Conservation (phyloP, 2,797 vertebrate species). For the Ciconia nigra region DNA sequence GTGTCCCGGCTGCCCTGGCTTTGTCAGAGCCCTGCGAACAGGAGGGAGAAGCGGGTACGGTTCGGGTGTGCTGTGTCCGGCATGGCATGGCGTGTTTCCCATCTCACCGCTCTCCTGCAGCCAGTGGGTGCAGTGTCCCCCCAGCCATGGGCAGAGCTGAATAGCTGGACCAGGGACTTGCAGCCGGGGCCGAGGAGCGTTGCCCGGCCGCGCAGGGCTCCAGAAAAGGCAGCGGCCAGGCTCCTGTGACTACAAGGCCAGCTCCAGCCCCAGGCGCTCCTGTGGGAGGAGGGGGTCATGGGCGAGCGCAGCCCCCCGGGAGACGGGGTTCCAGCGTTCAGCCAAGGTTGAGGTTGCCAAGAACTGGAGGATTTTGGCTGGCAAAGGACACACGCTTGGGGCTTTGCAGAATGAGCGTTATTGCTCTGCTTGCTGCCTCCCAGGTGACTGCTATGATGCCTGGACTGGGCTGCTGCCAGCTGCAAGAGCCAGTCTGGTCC, state of each 20-base stretch:
- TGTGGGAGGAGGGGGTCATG: background rate
- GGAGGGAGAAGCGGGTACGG: background rate
- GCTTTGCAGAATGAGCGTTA: background rate
- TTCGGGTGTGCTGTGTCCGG: rapidly evolving
- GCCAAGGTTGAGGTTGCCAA: background rate
- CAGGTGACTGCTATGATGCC: too few species aligned
- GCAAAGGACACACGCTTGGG: background rate
- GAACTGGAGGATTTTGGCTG: background rate
- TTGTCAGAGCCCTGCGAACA: background rate
- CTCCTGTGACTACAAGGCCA: background rate
- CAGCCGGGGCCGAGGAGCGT: background rate
- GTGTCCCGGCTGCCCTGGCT: background rate
- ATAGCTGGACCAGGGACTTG: background rate
- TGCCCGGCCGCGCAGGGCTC: background rate
- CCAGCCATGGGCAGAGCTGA: background rate
- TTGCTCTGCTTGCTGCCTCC: background rate
- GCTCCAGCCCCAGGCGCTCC: background rate
- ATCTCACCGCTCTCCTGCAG: background rate
- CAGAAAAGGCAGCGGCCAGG: background rate
- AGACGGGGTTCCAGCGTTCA: background rate
- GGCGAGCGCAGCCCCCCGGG: background rate
- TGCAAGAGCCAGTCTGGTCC: background rate
- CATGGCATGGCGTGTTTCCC: rapidly evolving
- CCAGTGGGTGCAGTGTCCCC: background rate
- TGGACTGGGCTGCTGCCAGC: background rate